These are phyloP conservation scores for Pseudomyrmex gracilis DNA, from an alignment of 1,140 invertebrate genomes.

Conservation along the genomic window DNA sequence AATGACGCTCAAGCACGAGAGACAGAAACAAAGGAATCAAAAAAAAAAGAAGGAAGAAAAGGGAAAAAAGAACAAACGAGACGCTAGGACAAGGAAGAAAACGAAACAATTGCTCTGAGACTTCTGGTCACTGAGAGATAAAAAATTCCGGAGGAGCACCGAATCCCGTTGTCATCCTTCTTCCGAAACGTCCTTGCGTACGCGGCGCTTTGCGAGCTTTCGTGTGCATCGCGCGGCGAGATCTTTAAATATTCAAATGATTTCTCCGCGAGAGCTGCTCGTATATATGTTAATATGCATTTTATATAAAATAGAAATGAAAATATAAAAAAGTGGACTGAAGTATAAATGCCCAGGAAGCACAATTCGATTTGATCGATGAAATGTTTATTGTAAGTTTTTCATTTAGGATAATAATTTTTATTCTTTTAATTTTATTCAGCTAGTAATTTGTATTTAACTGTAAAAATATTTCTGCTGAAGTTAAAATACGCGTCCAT, in stretches of 20 bases:
- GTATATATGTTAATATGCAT: constrained; percentile 44
- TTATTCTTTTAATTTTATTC: no score
- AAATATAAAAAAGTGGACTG: background rate
- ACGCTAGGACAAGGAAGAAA: constrained; percentile 6
- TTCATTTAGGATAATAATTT: no score
- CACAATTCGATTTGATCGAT: background rate
- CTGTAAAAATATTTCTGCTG: no score
- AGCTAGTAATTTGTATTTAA: no score
- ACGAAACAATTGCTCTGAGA: constrained; percentile 73
- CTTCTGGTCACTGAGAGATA: constrained; percentile 54
- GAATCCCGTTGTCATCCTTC: constrained; percentile 53
- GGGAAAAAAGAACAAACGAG: background rate
- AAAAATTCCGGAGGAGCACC: constrained; percentile 69
- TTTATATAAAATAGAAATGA: background rate
- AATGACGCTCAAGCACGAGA: constrained; percentile 10
- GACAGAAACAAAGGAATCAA: constrained; percentile 13
- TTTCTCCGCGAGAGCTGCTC: constrained; percentile 34
- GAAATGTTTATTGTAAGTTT: background rate
- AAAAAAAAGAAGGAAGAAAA: background rate
- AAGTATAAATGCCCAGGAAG: background rate
- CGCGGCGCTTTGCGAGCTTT: constrained; percentile 33
- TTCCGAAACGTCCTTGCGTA: constrained; percentile 50
- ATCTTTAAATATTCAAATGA: constrained; percentile 79
- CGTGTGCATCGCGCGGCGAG: constrained; percentile 30
- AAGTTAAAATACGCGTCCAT: background rate